Percentiles rank a stretch among this genome's conserved stretches.
phyloP scores from a whole-genome alignment of 2,113 vertebrate species.

The Chamaetylas fuelleborni region DNA sequence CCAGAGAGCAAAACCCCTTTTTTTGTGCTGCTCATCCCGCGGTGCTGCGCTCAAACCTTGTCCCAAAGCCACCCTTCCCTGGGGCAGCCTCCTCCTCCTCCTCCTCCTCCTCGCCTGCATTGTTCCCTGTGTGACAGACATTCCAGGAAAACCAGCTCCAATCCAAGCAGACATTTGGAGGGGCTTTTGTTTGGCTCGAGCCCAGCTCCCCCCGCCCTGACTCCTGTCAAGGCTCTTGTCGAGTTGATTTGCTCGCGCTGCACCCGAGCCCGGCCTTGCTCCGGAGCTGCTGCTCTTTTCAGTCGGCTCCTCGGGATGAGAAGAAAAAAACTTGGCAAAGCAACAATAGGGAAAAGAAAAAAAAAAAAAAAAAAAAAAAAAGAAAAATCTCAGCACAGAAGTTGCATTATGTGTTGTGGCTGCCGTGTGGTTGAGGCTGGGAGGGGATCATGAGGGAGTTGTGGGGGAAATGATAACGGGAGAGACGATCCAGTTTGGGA shows the following conservation, averaged over 20 bases:
- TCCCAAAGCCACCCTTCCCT: neutral
- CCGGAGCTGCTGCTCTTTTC: constrained; percentile 50
- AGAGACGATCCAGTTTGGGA: constrained; percentile 1
- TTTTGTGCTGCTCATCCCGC: neutral
- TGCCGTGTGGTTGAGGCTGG: constrained; percentile 39
- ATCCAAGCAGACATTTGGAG: constrained; percentile 18
- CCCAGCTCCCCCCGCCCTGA: neutral
- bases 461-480: neutral
- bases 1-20: fast-evolving
- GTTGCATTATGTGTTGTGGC: constrained; percentile 13
- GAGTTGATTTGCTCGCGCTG: constrained; percentile 24
- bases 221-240: constrained; percentile 12
- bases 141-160: neutral
- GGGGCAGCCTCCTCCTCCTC: neutral
- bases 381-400: constrained; percentile 27
- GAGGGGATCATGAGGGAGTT: neutral
- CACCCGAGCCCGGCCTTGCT: constrained; percentile 18
- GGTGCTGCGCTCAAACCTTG: neutral
- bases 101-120: neutral
- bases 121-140: neutral
- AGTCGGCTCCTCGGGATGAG: constrained; percentile 26
- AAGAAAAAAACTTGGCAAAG: constrained; percentile 30
- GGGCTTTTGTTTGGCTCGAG: constrained; percentile 22
- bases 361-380: neutral
- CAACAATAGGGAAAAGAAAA: neutral